Percentiles rank a stretch among this genome's conserved stretches.
Conservation (phyloP, 2,113 vertebrate species). For the Xenus cinereus region DNA sequence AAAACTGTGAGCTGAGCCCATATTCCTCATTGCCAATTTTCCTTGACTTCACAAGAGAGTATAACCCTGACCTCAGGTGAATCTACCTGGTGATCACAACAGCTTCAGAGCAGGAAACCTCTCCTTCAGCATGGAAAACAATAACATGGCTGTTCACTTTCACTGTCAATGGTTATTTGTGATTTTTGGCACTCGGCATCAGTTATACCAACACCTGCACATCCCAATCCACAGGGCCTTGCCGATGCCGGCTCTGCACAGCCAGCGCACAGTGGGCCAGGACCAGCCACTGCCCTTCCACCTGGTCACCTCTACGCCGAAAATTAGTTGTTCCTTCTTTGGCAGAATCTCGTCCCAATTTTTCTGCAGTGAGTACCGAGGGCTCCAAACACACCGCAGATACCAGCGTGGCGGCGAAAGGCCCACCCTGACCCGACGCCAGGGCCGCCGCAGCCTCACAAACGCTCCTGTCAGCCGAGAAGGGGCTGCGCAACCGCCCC, state of each 20-base stretch:
- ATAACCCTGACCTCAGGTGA: background rate
- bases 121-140: background rate
- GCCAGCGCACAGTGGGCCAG: fast-evolving
- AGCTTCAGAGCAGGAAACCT: background rate
- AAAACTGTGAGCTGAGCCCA: background rate
- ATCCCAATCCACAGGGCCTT: fast-evolving
- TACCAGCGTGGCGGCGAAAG: fast-evolving
- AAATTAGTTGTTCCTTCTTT: fast-evolving
- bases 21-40: background rate
- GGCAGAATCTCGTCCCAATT: fast-evolving
- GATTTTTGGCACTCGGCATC: fast-evolving
- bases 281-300: fast-evolving
- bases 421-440: background rate
- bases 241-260: background rate
- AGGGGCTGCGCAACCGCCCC: background rate
- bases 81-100: background rate
- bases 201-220: fast-evolving
- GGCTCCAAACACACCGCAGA: fast-evolving
- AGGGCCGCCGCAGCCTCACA: background rate
- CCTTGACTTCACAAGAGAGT: background rate
- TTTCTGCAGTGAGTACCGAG: background rate
- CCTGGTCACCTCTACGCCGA: too few relatives aligned
- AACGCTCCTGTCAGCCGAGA: background rate
- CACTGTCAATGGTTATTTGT: fast-evolving
- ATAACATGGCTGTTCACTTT: background rate